A percentile compares a stretch with the other conserved stretches of the same genome.
Evolutionary conservation across 1,140 invertebrate species (phyloP).

Genomic region (Arctopsyche grandis): DNA sequence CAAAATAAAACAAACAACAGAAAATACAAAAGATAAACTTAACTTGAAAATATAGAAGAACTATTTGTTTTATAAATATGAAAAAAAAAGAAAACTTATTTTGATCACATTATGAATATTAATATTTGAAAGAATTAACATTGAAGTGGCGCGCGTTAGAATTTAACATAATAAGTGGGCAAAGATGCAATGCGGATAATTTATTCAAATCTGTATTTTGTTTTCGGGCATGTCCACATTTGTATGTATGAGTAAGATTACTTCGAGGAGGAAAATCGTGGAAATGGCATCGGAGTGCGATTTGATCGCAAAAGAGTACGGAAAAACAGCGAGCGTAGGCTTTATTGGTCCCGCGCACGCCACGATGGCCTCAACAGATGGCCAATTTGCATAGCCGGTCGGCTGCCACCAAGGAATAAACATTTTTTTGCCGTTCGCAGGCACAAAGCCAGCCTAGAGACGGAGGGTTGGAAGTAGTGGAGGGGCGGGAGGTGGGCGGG

Average conservation of each 20-base stretch:
- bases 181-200: no score
- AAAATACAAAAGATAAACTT: no score
- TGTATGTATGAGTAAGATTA: background rate
- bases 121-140: no score
- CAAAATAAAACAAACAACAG: no score
- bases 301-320: conserved; percentile 21
- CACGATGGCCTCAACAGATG: conserved; percentile 31
- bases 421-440: background rate
- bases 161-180: no score
- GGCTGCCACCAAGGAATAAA: conserved; percentile 4
- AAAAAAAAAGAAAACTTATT: no score
- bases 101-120: no score
- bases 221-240: background rate
- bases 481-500: background rate
- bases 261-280: background rate
- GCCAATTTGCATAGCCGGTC: conserved; percentile 17
- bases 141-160: no score
- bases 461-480: background rate
- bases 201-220: no score
- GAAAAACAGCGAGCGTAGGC: conserved; percentile 24
- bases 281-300: conserved; percentile 17
- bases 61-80: no score
- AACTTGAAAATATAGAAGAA: no score
- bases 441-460: background rate
- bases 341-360: conserved; percentile 15